Evolutionary conservation across 2,797 vertebrate genomes (phyloP).

Genomic region (Acipenser ruthenus): DNA sequence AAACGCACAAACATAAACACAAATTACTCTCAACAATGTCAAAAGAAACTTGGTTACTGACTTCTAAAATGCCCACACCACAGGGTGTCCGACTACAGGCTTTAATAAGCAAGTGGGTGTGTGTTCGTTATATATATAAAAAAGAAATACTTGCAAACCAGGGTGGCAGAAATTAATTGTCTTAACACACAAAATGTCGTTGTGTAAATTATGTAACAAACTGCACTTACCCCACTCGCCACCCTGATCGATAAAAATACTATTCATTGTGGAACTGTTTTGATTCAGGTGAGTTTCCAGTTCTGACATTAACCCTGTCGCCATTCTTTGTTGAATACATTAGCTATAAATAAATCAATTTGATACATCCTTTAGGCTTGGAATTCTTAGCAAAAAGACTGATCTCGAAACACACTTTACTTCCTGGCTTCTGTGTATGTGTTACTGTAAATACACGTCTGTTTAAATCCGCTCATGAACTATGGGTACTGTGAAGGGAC

Average conservation of each 20-base stretch:
- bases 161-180: too few relatives aligned
- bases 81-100: too few relatives aligned
- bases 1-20: too few relatives aligned
- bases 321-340: slow-evolving; percentile 53
- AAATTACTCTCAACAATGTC: too few relatives aligned
- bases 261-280: slow-evolving; percentile 29
- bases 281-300: slow-evolving; percentile 35
- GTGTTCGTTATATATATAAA: too few relatives aligned
- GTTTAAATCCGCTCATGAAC: slow-evolving; percentile 15
- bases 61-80: too few relatives aligned
- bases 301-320: slow-evolving; percentile 43
- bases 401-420: slow-evolving; percentile 8
- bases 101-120: too few relatives aligned
- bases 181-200: neutral
- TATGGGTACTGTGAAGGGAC: slow-evolving; percentile 48
- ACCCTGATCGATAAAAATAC: slow-evolving; percentile 51
- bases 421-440: slow-evolving; percentile 21
- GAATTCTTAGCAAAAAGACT: neutral
- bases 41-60: too few relatives aligned
- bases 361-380: neutral
- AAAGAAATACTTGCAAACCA: too few relatives aligned
- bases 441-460: slow-evolving; percentile 52
- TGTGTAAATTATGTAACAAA: too few relatives aligned
- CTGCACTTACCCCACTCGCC: slow-evolving; percentile 58
- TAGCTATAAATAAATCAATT: slow-evolving; percentile 21